Evolutionary conservation across 2,113 vertebrate genomes (phyloP).

Genomic region (Manacus vitellinus): DNA sequence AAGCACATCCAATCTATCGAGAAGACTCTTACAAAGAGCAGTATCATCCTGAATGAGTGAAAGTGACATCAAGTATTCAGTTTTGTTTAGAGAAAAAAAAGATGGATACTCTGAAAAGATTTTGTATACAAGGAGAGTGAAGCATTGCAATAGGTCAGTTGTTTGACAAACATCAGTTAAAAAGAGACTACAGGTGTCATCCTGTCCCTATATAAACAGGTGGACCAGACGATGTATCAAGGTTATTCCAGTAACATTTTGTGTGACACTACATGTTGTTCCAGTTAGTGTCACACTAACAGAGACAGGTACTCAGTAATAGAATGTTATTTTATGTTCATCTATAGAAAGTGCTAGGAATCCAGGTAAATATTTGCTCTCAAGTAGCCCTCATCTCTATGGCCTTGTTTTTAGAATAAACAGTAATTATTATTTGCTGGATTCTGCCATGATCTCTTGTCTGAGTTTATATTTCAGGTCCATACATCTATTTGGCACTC

Average conservation of each 20-base stretch:
- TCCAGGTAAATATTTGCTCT: conserved; percentile 19
- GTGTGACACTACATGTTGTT: not conserved
- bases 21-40: not conserved
- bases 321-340: not conserved
- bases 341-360: not conserved
- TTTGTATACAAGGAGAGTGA: not conserved
- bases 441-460: not conserved
- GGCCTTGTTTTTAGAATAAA: conserved; percentile 24
- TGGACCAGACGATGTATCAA: not conserved
- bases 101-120: not conserved
- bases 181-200: not conserved
- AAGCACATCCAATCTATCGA: fast-evolving
- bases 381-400: not conserved
- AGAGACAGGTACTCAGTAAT: not conserved
- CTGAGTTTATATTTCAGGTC: not conserved
- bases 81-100: not conserved
- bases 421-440: not conserved
- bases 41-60: not conserved
- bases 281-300: not conserved
- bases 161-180: not conserved
- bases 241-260: not conserved
- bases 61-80: not conserved
- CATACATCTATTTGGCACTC: not conserved
- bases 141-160: not conserved
- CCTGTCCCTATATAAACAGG: not conserved